Base-by-base conservation (phyloP, 2,888 invertebrate genomes). In the Criorhina ranunculi region DNA sequence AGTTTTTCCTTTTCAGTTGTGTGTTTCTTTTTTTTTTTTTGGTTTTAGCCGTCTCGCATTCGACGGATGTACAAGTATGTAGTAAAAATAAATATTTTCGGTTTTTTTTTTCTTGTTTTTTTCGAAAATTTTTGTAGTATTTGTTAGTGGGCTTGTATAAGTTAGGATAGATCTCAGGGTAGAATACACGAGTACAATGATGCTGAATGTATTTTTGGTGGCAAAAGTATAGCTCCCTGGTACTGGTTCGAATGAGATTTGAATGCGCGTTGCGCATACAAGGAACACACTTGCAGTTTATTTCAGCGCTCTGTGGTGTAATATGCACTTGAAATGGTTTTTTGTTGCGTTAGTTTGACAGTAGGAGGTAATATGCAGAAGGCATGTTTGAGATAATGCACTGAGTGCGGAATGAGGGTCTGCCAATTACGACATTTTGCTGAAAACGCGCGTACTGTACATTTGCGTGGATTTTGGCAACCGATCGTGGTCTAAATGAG, bases 161-260 rank as follows among this genome's bases (percentile, higher is more conserved):
- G 77, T 66, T 60, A 72, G 78, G 73, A 82, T 77, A 67, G 72
- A 72, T 72, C 33, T 42, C 53, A 72, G 78, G 73, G 78, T 77
- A 67, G 72, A 72, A 66, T 24, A 35, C 53, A 51, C 15, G 67
- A 72, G 62, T 81, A 79, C 69, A 79, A 64, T 83, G 73, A 83
- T 83, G 69, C 79, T 46, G 70, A 85, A 90, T 90, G 89, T 90
- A 91, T 90, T 90, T 90, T 90, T 90, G 91, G 89, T 88, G 88
- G 90, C 89, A 88, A 87, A 88, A 70, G 86, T 77, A 89, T 88
- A 89, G 90, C 91, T 90, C 89, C 89, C 90, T 88, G 89, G 89
- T 62, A 72, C 77, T 88, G 89, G 88, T 88, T 67, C n/a, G 67
- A 81, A 24, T 17, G 44, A 55, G 60, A 31, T 55, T 57, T 49